Percentiles rank a stretch among this genome's conserved stretches.
phyloP scores from a whole-genome alignment of 2,888 invertebrate species.

The Oligia latruncula region DNA sequence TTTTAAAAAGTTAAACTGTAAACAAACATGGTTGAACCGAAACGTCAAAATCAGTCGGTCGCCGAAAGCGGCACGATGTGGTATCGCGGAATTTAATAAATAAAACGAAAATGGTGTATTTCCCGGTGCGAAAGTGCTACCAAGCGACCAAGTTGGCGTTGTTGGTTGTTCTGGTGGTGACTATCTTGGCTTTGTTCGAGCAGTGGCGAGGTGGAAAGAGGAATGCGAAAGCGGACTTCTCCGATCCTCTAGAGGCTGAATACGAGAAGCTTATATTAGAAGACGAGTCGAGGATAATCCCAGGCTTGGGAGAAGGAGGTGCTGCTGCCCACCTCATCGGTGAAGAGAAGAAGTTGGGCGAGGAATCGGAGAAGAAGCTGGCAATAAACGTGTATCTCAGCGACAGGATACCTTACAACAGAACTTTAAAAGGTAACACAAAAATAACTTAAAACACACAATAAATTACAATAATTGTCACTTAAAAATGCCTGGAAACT shows the following conservation, averaged over 20 bases:
- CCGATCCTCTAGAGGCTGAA: conserved; percentile 72
- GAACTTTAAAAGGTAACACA: conserved; percentile 92
- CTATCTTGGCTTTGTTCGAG: conserved; percentile 81
- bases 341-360: conserved; percentile 91
- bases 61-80: conserved; percentile 68
- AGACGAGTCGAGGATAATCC: conserved; percentile 92
- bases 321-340: conserved; percentile 92
- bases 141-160: conserved; percentile 79
- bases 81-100: conserved; percentile 53
- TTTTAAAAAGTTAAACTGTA: conserved; percentile 79
- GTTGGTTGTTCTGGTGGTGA: conserved; percentile 78
- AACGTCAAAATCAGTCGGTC: conserved; percentile 78
- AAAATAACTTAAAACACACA: not conserved
- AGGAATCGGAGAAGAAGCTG: conserved; percentile 94
- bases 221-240: conserved; percentile 71
- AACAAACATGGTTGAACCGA: conserved; percentile 76
- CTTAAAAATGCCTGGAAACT: not conserved
- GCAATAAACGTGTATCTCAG: conserved; percentile 97
- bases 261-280: conserved; percentile 89
- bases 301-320: conserved; percentile 93
- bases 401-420: conserved; percentile 95
- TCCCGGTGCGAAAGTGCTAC: conserved; percentile 85
- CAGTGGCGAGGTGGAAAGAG: conserved; percentile 85
- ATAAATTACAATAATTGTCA: not conserved
- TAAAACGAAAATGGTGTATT: conserved; percentile 77